phyloP scores from a whole-genome alignment of 2,888 invertebrate genomes.

The Galerucella pusilla region DNA sequence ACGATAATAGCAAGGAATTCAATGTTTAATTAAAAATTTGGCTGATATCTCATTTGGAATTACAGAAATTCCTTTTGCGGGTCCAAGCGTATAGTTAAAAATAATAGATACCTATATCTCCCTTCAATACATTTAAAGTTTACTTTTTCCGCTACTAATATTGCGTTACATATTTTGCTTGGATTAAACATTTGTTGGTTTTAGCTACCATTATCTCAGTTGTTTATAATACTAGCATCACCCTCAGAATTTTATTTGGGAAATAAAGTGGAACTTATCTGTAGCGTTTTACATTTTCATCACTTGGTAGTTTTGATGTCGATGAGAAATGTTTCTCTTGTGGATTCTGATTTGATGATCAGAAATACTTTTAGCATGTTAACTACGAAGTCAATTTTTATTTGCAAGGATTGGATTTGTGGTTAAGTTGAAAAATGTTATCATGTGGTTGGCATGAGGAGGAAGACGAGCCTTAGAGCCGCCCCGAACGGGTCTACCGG shows the following conservation, averaged over 20 bases:
- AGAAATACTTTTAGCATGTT: neutral
- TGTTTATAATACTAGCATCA: too few relatives aligned
- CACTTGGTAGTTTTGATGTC: neutral
- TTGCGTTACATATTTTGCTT: neutral
- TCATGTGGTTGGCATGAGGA: constrained; percentile 50
- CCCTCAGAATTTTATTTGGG: too few relatives aligned
- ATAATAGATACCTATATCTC: too few relatives aligned
- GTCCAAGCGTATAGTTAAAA: neutral
- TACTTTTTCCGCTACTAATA: neutral
- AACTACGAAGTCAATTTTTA: neutral
- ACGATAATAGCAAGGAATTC: neutral
- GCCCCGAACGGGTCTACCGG: constrained; percentile 52
- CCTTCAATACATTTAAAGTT: neutral
- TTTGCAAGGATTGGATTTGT: constrained; percentile 36
- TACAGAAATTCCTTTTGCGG: neutral
- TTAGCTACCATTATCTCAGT: neutral
- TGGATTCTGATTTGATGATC: neutral
- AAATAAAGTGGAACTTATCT: too few relatives aligned
- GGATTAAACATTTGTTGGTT: neutral
- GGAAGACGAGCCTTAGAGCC: constrained; percentile 54
- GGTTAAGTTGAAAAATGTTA: constrained; percentile 14
- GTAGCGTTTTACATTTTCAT: neutral
- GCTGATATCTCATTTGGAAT: neutral
- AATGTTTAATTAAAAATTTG: neutral
- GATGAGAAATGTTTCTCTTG: neutral